Evolutionary conservation across 1,140 invertebrate species (phyloP).

Genomic region (Cylas formicarius): DNA sequence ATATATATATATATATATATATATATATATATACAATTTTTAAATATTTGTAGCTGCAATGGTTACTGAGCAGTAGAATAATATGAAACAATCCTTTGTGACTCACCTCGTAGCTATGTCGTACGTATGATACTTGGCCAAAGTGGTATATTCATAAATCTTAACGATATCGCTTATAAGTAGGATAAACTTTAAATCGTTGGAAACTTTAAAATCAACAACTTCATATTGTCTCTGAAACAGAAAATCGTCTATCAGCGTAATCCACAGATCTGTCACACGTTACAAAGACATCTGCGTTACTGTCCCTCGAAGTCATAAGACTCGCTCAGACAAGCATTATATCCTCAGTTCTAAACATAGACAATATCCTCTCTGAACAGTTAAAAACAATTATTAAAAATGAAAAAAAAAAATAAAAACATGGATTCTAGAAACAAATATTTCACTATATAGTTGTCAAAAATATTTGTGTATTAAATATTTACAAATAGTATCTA

Average conservation of each 20-base stretch:
- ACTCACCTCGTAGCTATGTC: conserved; percentile 62
- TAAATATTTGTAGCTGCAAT: background rate
- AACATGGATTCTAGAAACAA: too few relatives aligned
- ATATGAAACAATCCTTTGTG: conserved; percentile 1
- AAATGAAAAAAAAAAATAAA: conserved; percentile 13
- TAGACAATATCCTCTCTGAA: too few relatives aligned
- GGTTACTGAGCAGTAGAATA: too few relatives aligned
- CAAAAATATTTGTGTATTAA: too few relatives aligned
- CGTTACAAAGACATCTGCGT: conserved; percentile 3
- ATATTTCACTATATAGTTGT: too few relatives aligned
- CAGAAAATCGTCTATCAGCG: too few relatives aligned
- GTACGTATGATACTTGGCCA: conserved; percentile 66
- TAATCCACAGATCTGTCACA: background rate
- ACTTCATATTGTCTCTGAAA: conserved; percentile 67
- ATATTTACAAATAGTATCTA: too few relatives aligned
- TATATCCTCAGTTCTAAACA: too few relatives aligned
- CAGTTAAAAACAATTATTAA: conserved; percentile 9
- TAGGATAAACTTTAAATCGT: conserved; percentile 67
- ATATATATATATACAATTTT: background rate
- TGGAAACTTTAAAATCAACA: conserved; percentile 64
- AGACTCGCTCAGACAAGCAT: too few relatives aligned
- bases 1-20: conserved; percentile 1
- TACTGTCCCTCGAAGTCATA: too few relatives aligned
- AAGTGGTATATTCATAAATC: conserved; percentile 52
- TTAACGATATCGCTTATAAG: conserved; percentile 58